These are phyloP conservation scores for Acleris literana DNA, from an alignment of 2,888 invertebrate genomes.

Conservation along the genomic window DNA sequence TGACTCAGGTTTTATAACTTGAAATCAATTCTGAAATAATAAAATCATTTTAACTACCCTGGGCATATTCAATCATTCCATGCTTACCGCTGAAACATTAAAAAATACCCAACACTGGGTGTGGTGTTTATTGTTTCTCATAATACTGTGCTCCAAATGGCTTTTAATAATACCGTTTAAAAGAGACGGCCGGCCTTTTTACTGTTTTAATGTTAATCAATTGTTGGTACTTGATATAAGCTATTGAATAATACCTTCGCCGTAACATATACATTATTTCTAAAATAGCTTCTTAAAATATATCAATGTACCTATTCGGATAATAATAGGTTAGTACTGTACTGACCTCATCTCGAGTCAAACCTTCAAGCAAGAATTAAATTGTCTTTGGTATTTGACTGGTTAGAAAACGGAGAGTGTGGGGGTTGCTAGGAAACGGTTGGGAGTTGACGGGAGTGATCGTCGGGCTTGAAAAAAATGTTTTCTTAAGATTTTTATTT, in stretches of 20 bases:
- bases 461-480: too few species aligned
- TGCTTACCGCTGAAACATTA: slow-evolving; percentile 51
- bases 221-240: slow-evolving; percentile 15
- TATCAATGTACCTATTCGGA: too few species aligned
- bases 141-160: slow-evolving; percentile 52
- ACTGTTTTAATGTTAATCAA: slow-evolving; percentile 47
- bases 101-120: slow-evolving; percentile 51
- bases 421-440: too few species aligned
- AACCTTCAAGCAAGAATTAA: too few species aligned
- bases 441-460: too few species aligned
- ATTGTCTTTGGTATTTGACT: too few species aligned
- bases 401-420: too few species aligned
- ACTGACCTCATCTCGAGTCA: too few species aligned
- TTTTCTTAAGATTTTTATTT: too few species aligned
- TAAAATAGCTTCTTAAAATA: too few species aligned
- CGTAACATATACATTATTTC: too few species aligned
- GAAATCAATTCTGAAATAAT: slow-evolving; percentile 59
- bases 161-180: slow-evolving; percentile 59
- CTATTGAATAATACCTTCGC: not conserved
- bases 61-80: slow-evolving; percentile 55
- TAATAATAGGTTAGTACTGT: too few species aligned
- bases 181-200: slow-evolving; percentile 51
- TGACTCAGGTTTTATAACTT: slow-evolving; percentile 42
- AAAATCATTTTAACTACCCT: slow-evolving; percentile 46
- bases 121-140: slow-evolving; percentile 56